phyloP scores from a whole-genome alignment of 2,113 vertebrate species.

The Cyanoderma ruficeps region DNA sequence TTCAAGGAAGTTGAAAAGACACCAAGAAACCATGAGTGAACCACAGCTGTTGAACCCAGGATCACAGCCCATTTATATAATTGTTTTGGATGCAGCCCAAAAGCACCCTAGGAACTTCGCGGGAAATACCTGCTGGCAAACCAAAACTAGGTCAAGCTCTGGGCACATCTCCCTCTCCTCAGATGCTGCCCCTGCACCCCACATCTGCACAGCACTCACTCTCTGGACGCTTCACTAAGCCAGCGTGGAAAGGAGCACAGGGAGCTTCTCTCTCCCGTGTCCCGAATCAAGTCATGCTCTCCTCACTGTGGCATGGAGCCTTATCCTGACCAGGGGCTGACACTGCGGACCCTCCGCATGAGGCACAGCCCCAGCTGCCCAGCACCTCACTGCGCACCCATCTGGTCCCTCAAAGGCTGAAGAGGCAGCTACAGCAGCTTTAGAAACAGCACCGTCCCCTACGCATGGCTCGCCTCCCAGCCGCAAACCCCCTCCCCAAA shows the following conservation, averaged over 20 bases:
- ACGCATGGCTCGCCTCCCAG: background rate
- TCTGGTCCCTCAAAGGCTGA: background rate
- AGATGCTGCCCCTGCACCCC: accelerated
- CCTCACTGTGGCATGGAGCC: accelerated
- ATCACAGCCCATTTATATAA: accelerated
- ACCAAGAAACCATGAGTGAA: background rate
- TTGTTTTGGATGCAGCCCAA: background rate
- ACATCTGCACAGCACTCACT: accelerated
- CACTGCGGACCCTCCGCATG: accelerated
- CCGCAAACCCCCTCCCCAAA: background rate
- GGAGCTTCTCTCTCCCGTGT: too few relatives aligned
- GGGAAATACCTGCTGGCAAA: too few relatives aligned
- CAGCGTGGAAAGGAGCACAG: accelerated
- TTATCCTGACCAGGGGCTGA: accelerated
- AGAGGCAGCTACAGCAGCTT: background rate
- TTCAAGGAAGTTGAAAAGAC: background rate
- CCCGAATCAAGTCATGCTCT: background rate
- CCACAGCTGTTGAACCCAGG: accelerated
- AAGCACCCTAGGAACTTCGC: background rate
- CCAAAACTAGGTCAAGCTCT: background rate
- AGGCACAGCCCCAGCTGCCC: background rate
- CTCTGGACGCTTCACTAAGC: background rate
- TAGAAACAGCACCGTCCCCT: accelerated
- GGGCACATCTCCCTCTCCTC: background rate
- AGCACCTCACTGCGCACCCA: accelerated